Conservation (phyloP, 2,888 invertebrate genomes). For the Nasonia oneida region DNA sequence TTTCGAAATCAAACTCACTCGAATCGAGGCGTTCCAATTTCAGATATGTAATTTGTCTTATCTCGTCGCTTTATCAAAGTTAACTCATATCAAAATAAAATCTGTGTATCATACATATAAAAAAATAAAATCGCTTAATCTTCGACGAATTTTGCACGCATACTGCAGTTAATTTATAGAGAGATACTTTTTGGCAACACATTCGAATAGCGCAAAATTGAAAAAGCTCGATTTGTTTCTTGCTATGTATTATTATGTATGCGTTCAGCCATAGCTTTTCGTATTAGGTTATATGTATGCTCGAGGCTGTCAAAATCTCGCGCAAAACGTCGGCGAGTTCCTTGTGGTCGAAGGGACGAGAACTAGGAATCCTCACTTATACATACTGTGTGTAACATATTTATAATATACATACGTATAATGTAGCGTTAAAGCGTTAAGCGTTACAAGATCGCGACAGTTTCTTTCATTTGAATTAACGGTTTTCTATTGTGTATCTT, state of each 20-base stretch:
- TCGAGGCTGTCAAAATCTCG: conserved; percentile 59
- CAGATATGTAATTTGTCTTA: conserved; percentile 4
- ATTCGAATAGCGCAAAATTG: conserved; percentile 42
- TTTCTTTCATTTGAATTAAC: not conserved
- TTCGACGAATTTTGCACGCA: not conserved
- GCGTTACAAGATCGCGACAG: not conserved
- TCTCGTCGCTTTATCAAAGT: not conserved
- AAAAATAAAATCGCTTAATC: not conserved
- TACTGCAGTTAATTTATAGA: not conserved
- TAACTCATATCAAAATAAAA: conserved; percentile 1
- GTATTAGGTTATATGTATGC: conserved; percentile 28
- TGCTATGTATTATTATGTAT: conserved; percentile 5
- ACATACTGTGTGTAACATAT: conserved; percentile 31
- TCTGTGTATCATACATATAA: not conserved
- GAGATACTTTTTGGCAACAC: conserved; percentile 5
- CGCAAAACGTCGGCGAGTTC: conserved; percentile 37
- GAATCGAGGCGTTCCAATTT: conserved; percentile 4
- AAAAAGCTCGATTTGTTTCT: conserved; percentile 25
- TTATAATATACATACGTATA: not conserved
- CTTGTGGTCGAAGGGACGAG: conserved; percentile 38
- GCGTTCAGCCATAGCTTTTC: conserved; percentile 8
- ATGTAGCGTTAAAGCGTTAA: conserved; percentile 30
- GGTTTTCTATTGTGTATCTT: not conserved
- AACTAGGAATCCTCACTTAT: not conserved
- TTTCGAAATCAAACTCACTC: conserved; percentile 1